These are phyloP conservation scores for Pseudomyrmex pallidus DNA, from an alignment of 1,140 invertebrate species.

Conservation along the genomic window DNA sequence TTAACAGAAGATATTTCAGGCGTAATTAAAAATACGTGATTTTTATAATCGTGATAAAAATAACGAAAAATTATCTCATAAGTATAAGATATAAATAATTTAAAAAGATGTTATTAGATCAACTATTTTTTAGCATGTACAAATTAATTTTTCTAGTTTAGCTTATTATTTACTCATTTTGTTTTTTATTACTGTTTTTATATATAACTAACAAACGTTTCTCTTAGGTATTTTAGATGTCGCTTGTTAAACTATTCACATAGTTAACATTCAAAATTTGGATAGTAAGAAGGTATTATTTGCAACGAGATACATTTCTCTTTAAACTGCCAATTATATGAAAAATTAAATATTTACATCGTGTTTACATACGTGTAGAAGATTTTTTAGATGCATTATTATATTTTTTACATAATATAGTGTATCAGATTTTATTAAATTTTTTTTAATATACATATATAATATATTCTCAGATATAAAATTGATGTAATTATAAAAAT, in stretches of 20 bases:
- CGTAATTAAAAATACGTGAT: conserved; percentile 1
- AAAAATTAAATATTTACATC: conserved; percentile 23
- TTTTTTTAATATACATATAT: neutral
- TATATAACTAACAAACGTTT: conserved; percentile 4
- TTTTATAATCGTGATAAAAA: conserved; percentile 5
- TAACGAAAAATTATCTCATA: neutral
- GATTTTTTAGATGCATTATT: conserved; percentile 14
- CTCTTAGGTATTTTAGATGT: conserved; percentile 20
- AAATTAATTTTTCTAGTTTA: conserved; percentile 21
- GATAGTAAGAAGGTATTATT: conserved; percentile 18
- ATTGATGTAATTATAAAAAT: neutral
- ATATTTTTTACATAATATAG: neutral
- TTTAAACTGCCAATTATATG: conserved; percentile 1
- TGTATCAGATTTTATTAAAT: conserved; percentile 4
- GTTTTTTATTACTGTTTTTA: conserved; percentile 14
- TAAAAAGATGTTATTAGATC: conserved; percentile 3
- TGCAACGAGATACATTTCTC: neutral
- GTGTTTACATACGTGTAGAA: neutral
- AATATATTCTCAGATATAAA: too few species aligned
- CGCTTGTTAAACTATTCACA: conserved; percentile 27
- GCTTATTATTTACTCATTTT: conserved; percentile 20
- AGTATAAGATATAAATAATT: conserved; percentile 12
- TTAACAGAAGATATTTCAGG: conserved; percentile 17
- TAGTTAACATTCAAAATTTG: conserved; percentile 41
- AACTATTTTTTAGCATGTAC: conserved; percentile 12